Percentiles rank a stretch among this genome's conserved stretches.
Conservation (phyloP, 2,888 invertebrate species). For the Eretmocerus hayati region DNA sequence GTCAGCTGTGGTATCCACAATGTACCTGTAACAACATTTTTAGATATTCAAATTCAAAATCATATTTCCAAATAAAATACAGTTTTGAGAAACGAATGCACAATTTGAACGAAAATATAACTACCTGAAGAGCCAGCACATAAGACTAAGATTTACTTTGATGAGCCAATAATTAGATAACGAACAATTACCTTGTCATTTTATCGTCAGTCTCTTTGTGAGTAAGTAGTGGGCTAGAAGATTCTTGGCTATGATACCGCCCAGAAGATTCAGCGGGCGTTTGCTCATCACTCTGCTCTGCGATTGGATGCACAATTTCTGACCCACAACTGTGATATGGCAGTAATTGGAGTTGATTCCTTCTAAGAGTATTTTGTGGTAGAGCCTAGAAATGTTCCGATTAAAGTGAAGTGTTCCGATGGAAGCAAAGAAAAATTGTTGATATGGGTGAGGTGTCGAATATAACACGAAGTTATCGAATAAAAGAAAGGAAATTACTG, state of each 20-base stretch:
- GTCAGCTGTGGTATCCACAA: conserved; percentile 37
- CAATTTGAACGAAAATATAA: background rate
- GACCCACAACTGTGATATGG: conserved; percentile 58
- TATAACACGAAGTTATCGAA: background rate
- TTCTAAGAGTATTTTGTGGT: conserved; percentile 42
- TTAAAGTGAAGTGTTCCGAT: too few relatives aligned
- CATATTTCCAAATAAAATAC: background rate
- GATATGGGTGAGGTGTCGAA: too few relatives aligned
- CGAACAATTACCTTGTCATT: conserved; percentile 3
- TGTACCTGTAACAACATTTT: conserved; percentile 31
- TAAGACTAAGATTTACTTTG: background rate
- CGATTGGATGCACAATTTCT: conserved; percentile 76
- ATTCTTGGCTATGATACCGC: conserved; percentile 30
- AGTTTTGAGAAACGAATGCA: too few relatives aligned
- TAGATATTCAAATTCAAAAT: background rate
- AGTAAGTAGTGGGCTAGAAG: conserved; percentile 37
- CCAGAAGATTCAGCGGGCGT: conserved; percentile 40
- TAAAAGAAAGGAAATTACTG: background rate
- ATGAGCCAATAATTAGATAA: background rate
- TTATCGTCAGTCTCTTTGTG: conserved; percentile 37
- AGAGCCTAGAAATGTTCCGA: conserved; percentile 31
- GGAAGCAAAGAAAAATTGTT: too few relatives aligned
- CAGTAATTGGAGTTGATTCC: conserved; percentile 42
- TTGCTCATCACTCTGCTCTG: conserved; percentile 75
- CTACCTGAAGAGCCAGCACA: background rate